Conservation (phyloP, 2,888 invertebrate species). For the Eucriotettix oculatus region DNA sequence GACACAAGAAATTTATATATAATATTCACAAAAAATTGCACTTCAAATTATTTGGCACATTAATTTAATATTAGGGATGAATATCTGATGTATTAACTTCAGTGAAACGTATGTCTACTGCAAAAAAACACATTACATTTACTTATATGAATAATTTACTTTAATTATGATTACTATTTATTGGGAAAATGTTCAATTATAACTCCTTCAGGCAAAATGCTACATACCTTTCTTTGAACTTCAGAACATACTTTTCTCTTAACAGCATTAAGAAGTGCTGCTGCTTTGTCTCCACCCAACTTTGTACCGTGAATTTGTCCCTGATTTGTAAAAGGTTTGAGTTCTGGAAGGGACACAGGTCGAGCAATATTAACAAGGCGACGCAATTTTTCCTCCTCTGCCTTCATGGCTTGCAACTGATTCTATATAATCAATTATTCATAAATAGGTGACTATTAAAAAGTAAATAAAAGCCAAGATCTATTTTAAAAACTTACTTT, state of each 20-base stretch:
- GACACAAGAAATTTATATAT: too few relatives aligned
- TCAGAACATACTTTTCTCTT: neutral
- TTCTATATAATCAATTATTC: constrained; percentile 25
- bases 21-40: too few relatives aligned
- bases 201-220: too few relatives aligned
- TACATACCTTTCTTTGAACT: neutral
- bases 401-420: constrained; percentile 47
- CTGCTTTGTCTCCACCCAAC: neutral
- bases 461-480: neutral
- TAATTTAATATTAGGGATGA: too few relatives aligned
- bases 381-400: constrained; percentile 48
- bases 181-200: too few relatives aligned
- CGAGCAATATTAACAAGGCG: constrained; percentile 58
- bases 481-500: constrained; percentile 23
- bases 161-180: too few relatives aligned
- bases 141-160: too few relatives aligned
- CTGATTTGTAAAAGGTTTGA: constrained; percentile 15
- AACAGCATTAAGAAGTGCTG: neutral
- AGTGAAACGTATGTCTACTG: too few relatives aligned
- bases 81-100: too few relatives aligned
- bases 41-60: too few relatives aligned
- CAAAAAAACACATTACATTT: too few relatives aligned
- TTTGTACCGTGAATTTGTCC: neutral
- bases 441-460: neutral
- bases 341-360: constrained; percentile 43